Percentiles rank a stretch among this genome's conserved stretches.
These are phyloP conservation scores for Lordiphosa mommai DNA, from an alignment of 1,140 invertebrate genomes.

Conservation along the genomic window DNA sequence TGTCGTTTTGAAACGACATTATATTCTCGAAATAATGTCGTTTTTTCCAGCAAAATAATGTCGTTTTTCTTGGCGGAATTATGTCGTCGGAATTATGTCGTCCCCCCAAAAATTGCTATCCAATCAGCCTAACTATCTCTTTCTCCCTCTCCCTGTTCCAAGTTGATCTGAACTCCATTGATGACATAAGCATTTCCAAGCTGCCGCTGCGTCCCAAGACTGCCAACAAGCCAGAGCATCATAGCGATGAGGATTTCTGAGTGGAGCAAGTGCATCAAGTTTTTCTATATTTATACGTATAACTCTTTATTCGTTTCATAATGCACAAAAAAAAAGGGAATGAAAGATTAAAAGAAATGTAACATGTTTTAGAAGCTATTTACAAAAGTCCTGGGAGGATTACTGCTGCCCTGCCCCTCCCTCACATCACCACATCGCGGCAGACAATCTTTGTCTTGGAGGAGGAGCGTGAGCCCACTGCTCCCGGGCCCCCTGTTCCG, in stretches of 20 bases:
- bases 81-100: too few species aligned
- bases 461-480: slow-evolving; percentile 42
- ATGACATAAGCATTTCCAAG: slow-evolving; percentile 77
- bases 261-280: not conserved
- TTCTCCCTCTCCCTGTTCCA: not conserved
- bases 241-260: slow-evolving; percentile 78
- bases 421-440: slow-evolving; percentile 61
- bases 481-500: slow-evolving; percentile 26
- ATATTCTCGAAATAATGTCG: too few species aligned
- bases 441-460: slow-evolving; percentile 71
- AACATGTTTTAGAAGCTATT: slow-evolving; percentile 12
- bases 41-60: too few species aligned
- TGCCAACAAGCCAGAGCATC: slow-evolving; percentile 62
- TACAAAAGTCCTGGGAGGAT: slow-evolving; percentile 27
- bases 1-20: too few species aligned
- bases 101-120: not conserved
- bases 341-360: not conserved
- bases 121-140: not conserved
- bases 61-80: too few species aligned
- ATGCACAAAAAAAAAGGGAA: slow-evolving; percentile 26
- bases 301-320: slow-evolving; percentile 55
- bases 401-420: not conserved
- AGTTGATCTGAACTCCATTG: slow-evolving; percentile 76
- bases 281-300: slow-evolving; percentile 3
- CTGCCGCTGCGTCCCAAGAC: slow-evolving; percentile 67